Percentiles rank a stretch among this genome's conserved stretches.
These are phyloP conservation scores for Cacoxenus indagator DNA, from an alignment of 2,888 invertebrate genomes.

Conservation along the genomic window DNA sequence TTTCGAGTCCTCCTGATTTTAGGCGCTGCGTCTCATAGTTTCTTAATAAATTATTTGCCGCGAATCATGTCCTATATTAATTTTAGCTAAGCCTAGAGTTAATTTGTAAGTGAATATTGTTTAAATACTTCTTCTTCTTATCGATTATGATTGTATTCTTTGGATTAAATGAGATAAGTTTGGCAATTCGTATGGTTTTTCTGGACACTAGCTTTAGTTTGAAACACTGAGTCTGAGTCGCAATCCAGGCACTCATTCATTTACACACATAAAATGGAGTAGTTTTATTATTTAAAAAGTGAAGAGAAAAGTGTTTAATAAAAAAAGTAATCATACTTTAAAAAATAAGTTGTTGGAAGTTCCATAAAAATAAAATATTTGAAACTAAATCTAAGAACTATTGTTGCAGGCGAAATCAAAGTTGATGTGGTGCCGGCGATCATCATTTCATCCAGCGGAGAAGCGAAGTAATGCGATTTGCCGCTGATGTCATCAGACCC, in stretches of 20 bases:
- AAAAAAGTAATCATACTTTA: neutral
- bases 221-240: no score
- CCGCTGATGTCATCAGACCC: constrained; percentile 85
- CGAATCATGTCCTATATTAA: neutral
- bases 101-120: neutral
- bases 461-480: constrained; percentile 85
- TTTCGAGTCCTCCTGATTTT: constrained; percentile 13
- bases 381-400: no score
- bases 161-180: no score
- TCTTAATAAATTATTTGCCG: neutral
- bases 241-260: neutral
- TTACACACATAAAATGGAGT: neutral
- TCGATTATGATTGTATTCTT: no score
- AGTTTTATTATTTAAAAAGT: no score
- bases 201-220: no score
- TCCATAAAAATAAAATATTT: neutral
- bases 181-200: no score
- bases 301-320: constrained; percentile 15
- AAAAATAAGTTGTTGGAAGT: neutral
- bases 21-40: constrained; percentile 9
- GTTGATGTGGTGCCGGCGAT: neutral
- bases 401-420: neutral
- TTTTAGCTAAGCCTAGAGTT: no score
- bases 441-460: constrained; percentile 74
- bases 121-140: neutral